These are phyloP conservation scores for Jordanella pulchra DNA, from an alignment of 2,797 vertebrate genomes.

Conservation along the genomic window DNA sequence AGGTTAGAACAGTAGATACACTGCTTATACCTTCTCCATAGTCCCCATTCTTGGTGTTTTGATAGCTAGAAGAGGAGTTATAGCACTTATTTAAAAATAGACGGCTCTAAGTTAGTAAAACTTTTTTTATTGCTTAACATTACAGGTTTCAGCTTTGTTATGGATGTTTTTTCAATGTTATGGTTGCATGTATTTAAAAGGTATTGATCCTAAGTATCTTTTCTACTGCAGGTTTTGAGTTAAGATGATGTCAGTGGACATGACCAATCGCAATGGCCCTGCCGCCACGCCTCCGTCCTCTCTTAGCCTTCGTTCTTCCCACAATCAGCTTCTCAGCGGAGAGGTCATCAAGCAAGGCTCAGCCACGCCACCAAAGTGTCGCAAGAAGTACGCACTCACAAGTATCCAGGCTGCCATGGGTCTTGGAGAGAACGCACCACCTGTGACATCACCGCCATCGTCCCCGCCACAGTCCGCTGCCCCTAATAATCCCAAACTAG, in stretches of 20 bases:
- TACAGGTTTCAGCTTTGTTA: background rate
- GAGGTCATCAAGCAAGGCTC: slow-evolving; percentile 90
- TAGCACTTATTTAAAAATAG: no score
- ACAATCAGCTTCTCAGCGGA: slow-evolving; percentile 90
- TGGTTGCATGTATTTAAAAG: background rate
- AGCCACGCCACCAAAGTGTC: slow-evolving; percentile 92
- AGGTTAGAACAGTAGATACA: no score
- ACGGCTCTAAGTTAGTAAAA: slow-evolving; percentile 2
- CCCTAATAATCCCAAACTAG: slow-evolving; percentile 90
- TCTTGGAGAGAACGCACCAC: slow-evolving; percentile 78
- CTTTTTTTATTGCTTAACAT: background rate
- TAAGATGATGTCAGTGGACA: slow-evolving; percentile 86
- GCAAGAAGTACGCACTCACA: slow-evolving; percentile 95
- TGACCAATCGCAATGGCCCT: slow-evolving; percentile 87
- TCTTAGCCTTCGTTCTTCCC: slow-evolving; percentile 92
- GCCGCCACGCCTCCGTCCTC: slow-evolving; percentile 89
- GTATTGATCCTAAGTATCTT: background rate
- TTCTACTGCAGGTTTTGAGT: slow-evolving; percentile 67
- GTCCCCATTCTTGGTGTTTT: no score
- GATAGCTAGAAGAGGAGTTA: no score
- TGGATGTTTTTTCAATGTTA: background rate
- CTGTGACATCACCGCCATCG: slow-evolving; percentile 76
- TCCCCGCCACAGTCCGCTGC: slow-evolving; percentile 65
- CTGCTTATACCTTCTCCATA: no score
- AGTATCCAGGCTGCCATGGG: slow-evolving; percentile 97